These are phyloP conservation scores for Glossophaga mutica DNA, from an alignment of 2,797 vertebrate species.

Conservation along the genomic window DNA sequence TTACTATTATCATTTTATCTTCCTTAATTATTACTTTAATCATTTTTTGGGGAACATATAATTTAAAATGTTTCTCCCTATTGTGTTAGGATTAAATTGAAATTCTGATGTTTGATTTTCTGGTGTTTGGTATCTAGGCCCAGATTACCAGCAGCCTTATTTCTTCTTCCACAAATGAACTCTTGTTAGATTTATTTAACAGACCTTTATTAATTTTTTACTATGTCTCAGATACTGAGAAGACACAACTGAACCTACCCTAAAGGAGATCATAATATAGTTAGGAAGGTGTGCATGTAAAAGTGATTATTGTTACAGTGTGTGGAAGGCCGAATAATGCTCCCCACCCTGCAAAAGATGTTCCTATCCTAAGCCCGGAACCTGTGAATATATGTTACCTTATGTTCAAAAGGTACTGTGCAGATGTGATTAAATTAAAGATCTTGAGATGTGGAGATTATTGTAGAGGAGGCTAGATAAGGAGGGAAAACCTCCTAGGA, in stretches of 20 bases:
- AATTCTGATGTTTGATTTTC: slow-evolving; percentile 34
- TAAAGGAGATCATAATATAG: background rate
- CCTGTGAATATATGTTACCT: background rate
- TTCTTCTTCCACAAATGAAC: background rate
- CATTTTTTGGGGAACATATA: background rate
- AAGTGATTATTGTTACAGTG: background rate
- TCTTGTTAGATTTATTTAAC: slow-evolving; percentile 18
- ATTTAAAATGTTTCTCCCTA: slow-evolving; percentile 4
- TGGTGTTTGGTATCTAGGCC: background rate
- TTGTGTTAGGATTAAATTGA: slow-evolving; percentile 21
- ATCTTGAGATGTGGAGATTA: background rate
- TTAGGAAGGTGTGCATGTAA: background rate
- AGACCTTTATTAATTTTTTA: slow-evolving; percentile 12
- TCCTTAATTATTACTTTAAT: slow-evolving; percentile 37
- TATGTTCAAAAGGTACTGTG: background rate
- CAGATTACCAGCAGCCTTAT: background rate
- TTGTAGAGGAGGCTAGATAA: background rate
- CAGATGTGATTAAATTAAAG: background rate
- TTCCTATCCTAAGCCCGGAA: background rate
- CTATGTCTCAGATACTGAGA: background rate
- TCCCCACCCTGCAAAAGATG: background rate
- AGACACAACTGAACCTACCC: background rate
- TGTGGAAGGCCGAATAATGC: background rate
- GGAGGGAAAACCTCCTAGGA: background rate
- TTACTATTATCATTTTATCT: slow-evolving; percentile 26